A percentile compares a stretch with the other conserved stretches of the same genome.
phyloP scores from a whole-genome alignment of 1,140 invertebrate genomes.

The Ridgeia piscesae region DNA sequence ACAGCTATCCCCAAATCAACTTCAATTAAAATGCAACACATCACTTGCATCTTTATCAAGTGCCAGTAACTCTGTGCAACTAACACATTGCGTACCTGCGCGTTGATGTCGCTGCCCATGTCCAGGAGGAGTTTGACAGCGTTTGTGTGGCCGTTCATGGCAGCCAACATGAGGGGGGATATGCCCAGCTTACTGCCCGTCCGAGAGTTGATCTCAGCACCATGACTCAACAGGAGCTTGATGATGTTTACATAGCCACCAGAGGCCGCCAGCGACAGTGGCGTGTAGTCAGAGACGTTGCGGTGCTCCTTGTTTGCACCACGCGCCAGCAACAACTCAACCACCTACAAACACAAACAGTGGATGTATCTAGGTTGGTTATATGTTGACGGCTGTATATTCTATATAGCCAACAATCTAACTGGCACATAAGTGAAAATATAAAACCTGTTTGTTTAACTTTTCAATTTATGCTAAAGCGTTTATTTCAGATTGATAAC shows the following conservation, averaged over 20 bases:
- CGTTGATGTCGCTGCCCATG: slow-evolving; percentile 99
- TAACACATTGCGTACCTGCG: slow-evolving; percentile 63
- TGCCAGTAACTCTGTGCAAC: neutral
- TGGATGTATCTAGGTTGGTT: neutral
- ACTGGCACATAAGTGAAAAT: too few species aligned
- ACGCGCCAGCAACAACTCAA: slow-evolving; percentile 83
- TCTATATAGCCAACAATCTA: too few species aligned
- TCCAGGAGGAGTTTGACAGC: slow-evolving; percentile 95
- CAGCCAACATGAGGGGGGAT: slow-evolving; percentile 97
- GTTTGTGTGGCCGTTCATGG: slow-evolving; percentile 99
- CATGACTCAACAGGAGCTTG: slow-evolving; percentile 86
- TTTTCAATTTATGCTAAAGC: too few species aligned
- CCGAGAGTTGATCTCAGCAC: slow-evolving; percentile 95
- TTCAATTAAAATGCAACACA: neutral
- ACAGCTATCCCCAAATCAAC: neutral
- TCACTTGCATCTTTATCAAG: neutral
- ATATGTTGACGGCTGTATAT: neutral
- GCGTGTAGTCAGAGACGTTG: slow-evolving; percentile 99
- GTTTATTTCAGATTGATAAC: too few species aligned
- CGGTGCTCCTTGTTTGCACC: slow-evolving; percentile 98
- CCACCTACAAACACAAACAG: slow-evolving; percentile 64
- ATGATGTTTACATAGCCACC: slow-evolving; percentile 99
- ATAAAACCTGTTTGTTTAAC: too few species aligned
- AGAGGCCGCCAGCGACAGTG: slow-evolving; percentile 93
- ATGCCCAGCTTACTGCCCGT: slow-evolving; percentile 82